Conservation (phyloP, 2,888 invertebrate genomes). For the Cepaea hortensis region DNA sequence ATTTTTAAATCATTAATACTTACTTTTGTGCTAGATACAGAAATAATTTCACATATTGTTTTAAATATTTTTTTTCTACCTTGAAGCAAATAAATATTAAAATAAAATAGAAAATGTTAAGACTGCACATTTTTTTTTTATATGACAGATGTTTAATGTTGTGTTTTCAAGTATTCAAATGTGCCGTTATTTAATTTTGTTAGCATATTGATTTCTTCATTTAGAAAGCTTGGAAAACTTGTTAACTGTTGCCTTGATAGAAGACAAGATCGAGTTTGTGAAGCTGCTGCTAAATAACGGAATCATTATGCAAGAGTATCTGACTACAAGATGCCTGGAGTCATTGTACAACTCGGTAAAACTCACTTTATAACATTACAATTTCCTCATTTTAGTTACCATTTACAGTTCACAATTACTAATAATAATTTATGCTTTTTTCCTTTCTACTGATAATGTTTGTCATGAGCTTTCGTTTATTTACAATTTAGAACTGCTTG, state of each 20-base stretch:
- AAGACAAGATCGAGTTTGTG: slow-evolving; percentile 75
- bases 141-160: no score
- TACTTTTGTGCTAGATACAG: no score
- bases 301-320: slow-evolving; percentile 75
- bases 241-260: slow-evolving; percentile 73
- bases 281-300: slow-evolving; percentile 76
- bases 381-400: neutral
- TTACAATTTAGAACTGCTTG: no score
- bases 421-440: neutral
- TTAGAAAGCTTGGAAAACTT: slow-evolving; percentile 72
- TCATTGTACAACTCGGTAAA: slow-evolving; percentile 71
- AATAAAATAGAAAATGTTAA: no score
- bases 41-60: no score
- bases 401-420: neutral
- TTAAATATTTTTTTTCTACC: no score
- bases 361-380: neutral
- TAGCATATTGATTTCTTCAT: neutral
- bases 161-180: neutral
- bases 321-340: slow-evolving; percentile 70
- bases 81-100: no score
- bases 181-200: neutral
- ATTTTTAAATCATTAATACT: no score
- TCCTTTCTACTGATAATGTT: neutral
- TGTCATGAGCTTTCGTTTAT: no score
- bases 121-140: no score